phyloP scores from a whole-genome alignment of 2,888 invertebrate genomes.

The Agonopterix alstromeriana region DNA sequence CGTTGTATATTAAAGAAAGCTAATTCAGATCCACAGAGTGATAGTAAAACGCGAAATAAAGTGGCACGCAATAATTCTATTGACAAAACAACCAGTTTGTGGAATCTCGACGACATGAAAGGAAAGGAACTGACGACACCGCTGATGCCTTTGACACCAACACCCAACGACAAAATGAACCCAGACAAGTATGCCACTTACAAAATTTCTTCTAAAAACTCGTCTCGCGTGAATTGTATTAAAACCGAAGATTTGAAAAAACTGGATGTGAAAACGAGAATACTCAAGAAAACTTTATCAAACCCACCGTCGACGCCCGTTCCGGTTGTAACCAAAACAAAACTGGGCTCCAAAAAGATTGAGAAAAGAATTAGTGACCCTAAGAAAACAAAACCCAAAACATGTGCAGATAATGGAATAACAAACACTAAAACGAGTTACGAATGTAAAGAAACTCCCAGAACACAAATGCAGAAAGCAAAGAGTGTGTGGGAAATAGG shows the following conservation, averaged over 20 bases:
- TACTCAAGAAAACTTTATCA: constrained; percentile 71
- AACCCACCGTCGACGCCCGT: constrained; percentile 71
- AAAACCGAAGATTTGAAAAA: constrained; percentile 68
- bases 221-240: constrained; percentile 51
- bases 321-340: constrained; percentile 65
- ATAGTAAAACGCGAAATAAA: constrained; percentile 46
- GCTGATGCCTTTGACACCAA: constrained; percentile 48
- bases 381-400: constrained; percentile 63
- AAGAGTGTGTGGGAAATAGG: constrained; percentile 76
- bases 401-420: constrained; percentile 50
- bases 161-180: constrained; percentile 57
- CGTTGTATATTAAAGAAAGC: constrained; percentile 80
- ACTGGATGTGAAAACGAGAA: constrained; percentile 73
- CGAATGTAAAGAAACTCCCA: constrained; percentile 50
- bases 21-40: constrained; percentile 62
- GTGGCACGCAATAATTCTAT: constrained; percentile 65
- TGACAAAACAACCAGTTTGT: constrained; percentile 76
- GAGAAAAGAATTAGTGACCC: constrained; percentile 60
- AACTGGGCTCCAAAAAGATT: constrained; percentile 54
- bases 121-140: constrained; percentile 65
- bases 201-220: constrained; percentile 64
- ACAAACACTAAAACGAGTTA: constrained; percentile 54
- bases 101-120: constrained; percentile 77
- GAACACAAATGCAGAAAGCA: constrained; percentile 68
- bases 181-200: constrained; percentile 71